Evolutionary conservation across 2,797 vertebrate genomes (phyloP).

Genomic region (Anomalospiza imberbis): DNA sequence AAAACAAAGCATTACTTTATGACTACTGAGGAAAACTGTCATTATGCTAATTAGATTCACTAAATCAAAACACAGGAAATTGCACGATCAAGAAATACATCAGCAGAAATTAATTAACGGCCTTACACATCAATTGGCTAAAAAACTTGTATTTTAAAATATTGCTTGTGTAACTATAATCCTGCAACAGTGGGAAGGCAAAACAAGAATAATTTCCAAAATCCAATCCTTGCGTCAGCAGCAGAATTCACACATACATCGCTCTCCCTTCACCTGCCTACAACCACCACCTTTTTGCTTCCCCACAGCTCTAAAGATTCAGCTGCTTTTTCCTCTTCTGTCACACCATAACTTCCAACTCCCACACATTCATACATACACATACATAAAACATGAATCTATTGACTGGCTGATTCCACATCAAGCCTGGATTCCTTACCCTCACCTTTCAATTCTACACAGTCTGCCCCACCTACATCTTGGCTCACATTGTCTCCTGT

Average conservation of each 20-base stretch:
- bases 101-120: neutral
- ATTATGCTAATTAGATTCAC: neutral
- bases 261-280: neutral
- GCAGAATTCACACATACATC: neutral
- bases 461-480: constrained; percentile 57
- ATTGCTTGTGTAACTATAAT: neutral
- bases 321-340: neutral
- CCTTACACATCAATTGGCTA: neutral
- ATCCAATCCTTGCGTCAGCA: neutral
- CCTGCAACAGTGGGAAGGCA: neutral
- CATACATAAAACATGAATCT: neutral
- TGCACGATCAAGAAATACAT: neutral
- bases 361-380: constrained; percentile 15
- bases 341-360: neutral
- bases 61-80: constrained; percentile 31
- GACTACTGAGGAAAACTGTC: neutral
- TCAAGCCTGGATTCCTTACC: constrained; percentile 12
- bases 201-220: neutral
- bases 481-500: constrained; percentile 43
- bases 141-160: neutral
- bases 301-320: neutral
- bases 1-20: constrained; percentile 13
- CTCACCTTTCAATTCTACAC: constrained; percentile 47
- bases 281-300: neutral
- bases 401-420: constrained; percentile 2